Base-by-base conservation (phyloP, 2,797 vertebrate genomes). In the Pseudopleuronectes americanus region DNA sequence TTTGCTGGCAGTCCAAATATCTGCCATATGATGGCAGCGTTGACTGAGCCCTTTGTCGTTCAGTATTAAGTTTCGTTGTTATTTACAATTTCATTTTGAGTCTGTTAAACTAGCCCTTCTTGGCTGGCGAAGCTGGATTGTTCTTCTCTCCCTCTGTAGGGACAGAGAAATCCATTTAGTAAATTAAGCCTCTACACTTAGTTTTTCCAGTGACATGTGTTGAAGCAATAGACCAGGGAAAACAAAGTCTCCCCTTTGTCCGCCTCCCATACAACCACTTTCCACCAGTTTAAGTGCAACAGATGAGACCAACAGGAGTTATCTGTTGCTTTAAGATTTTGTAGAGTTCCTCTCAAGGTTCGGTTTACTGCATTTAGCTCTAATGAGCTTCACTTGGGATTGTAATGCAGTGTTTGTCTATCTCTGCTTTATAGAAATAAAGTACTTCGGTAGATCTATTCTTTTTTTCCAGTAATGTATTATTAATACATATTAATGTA, bases 11-110 rank as follows among this genome's bases (percentile, higher is more conserved):
- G 58, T 41, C 57, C 38, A 75, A 31, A 21, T n/a, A 45, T 41
- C 52, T 55, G 57, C 87, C 86, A 85, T 71, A 14, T 48, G 83
- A 74, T 80, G 84, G 78, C 84, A 82, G 80, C 78, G 71, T 88
- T 78, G 75, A 70, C 74, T 53, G 71, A 71, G 51, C 9, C 51
- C 33, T 17, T 4, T 75, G 36, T 31, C 22, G 55, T 16, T 67
- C n/a, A 41, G 22, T 14, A n/a, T 16, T 17, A 51, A 68, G 14
- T 33, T 38, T 38, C 14, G 31, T 23, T 36, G 13, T 38, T 60
- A 7, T 31, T 22, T 55, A 48, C 31, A 4, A 3, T 45, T 16
- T 17, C 8, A 8, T 10, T 56, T 31, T 59, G 4, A 71, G 4
- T 47, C 59, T 19, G 5, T 61, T 57, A 8, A 53, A 13, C 21